phyloP scores from a whole-genome alignment of 2,888 invertebrate species.

The Lysandra coridon region DNA sequence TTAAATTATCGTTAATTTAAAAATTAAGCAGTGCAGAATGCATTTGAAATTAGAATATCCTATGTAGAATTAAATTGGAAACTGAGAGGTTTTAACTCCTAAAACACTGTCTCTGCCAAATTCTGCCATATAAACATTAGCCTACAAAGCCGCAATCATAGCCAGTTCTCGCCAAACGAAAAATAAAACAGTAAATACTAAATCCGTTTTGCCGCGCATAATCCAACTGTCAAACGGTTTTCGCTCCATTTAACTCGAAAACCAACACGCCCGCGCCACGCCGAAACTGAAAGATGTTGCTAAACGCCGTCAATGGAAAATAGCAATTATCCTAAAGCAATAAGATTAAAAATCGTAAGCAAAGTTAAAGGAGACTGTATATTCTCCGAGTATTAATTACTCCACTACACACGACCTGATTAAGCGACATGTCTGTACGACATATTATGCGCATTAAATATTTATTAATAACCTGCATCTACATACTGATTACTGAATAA shows the following conservation, averaged over 20 bases:
- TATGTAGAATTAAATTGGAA: too few species aligned
- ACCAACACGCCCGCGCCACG: slow-evolving; percentile 23
- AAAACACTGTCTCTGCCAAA: background rate
- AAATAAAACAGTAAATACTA: background rate
- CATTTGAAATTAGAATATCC: too few species aligned
- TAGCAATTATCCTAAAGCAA: background rate
- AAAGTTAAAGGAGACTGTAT: background rate
- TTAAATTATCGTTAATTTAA: too few species aligned
- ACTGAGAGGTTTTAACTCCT: background rate
- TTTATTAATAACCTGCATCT: background rate
- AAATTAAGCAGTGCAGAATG: too few species aligned
- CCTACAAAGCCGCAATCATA: slow-evolving; percentile 7
- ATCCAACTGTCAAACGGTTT: slow-evolving; percentile 19
- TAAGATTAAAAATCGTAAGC: background rate
- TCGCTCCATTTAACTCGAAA: slow-evolving; percentile 25
- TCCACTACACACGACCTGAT: background rate
- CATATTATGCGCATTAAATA: background rate
- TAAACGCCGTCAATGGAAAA: background rate
- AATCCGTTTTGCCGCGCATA: background rate
- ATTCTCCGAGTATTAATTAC: background rate
- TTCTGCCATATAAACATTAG: background rate
- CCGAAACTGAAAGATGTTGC: background rate
- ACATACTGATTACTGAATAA: background rate
- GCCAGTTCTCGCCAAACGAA: background rate
- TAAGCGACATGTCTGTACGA: background rate